Evolutionary conservation across 2,888 invertebrate species (phyloP), one percentile per base, ranked within the genome.

Genomic region (Isoperla grammatica): DNA sequence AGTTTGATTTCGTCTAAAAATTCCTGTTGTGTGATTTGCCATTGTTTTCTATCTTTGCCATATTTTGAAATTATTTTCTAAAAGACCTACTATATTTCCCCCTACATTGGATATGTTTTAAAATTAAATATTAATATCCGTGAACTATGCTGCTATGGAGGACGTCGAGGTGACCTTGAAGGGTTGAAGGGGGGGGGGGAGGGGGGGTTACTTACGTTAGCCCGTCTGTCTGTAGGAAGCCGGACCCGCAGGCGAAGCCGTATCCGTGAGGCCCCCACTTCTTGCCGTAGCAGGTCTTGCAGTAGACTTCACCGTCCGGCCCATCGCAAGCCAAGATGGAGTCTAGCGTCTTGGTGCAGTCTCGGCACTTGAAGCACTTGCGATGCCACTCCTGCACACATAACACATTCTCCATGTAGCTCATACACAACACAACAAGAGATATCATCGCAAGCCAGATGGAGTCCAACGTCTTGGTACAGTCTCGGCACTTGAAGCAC

Each of bases 251-350:
- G 65, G 95, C 95, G 73, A 94, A 95, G 61, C 95, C 95, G 72
- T 95, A 95, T 63, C 94, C 94, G 75, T 96, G 96, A 57, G 96
- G 96, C 69, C 96, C 97, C 88, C 90, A 96, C 76, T 93, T 95
- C 79, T 95, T 94, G 71, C 95, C 95, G 75, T 98, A 96, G 78
- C 97, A 98, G 71, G 92, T 91, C 78, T 93, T 95, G 79, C 97
- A 97, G 78, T 93, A 97, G 64, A 97, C 88, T 68, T 95, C 92
- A 64, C 84, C 84, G 70, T 95, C 91, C 57, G 96, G 96, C 49
- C 92, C 93, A 72, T 96, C 95, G 72, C 95, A 94, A 68, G 95
- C 95, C 70, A 90, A 95, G 73, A 95, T 94, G 56, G 95, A 96
- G 74, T 97, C 97, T 69, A 98, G 81, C 64, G 94, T 90, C 76